A percentile compares a stretch with the other conserved stretches of the same genome.
These are phyloP conservation scores for Pelecanoides urinatrix DNA, from an alignment of 2,113 vertebrate species.

Conservation along the genomic window DNA sequence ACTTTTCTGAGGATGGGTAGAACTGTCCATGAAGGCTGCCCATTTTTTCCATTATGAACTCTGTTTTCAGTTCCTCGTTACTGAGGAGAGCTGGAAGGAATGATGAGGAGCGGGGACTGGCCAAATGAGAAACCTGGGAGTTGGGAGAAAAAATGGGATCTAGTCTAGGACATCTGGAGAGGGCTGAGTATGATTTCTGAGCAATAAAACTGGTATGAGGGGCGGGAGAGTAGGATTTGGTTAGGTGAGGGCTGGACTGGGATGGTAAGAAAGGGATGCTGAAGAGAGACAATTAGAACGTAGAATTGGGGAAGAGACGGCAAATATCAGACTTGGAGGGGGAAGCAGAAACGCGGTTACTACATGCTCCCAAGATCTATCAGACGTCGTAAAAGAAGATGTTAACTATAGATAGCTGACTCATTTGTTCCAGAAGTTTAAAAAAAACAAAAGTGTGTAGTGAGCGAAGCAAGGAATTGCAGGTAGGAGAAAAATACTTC, in stretches of 20 bases:
- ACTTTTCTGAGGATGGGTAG: neutral
- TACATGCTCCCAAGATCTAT: neutral
- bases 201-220: neutral
- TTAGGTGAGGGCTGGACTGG: neutral
- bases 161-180: neutral
- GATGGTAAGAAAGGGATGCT: neutral
- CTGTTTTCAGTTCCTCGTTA: neutral
- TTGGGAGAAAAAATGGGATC: neutral
- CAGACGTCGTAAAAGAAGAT: neutral
- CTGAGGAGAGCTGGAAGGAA: neutral
- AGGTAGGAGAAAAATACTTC: neutral
- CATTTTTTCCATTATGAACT: neutral
- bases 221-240: neutral
- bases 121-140: neutral
- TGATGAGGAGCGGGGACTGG: neutral
- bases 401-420: neutral
- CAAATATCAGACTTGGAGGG: neutral
- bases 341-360: neutral
- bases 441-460: neutral
- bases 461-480: neutral
- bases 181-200: neutral
- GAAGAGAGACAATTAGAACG: neutral
- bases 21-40: neutral
- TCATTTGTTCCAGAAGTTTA: neutral
- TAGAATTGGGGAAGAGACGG: neutral